Evolutionary conservation across 1,140 invertebrate genomes (phyloP).

Genomic region (Magallana ariakensis): DNA sequence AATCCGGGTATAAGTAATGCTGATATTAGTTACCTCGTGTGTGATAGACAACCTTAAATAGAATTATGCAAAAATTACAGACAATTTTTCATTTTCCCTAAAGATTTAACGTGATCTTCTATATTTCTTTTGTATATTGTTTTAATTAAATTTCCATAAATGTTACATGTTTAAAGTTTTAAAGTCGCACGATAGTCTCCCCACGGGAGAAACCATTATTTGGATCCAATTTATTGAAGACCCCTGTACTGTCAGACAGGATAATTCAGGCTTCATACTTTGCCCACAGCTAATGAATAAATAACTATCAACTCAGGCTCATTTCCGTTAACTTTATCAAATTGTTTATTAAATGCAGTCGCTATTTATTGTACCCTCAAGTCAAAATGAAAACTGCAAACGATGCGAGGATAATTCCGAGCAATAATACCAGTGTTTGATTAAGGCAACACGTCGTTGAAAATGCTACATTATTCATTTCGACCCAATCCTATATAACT

Average conservation of each 20-base stretch:
- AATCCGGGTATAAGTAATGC: too few species aligned
- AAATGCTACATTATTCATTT: not conserved
- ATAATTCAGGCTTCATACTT: not conserved
- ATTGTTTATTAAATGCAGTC: slow-evolving; percentile 44
- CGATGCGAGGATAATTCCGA: slow-evolving; percentile 5
- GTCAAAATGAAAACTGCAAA: slow-evolving; percentile 13
- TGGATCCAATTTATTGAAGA: slow-evolving; percentile 2
- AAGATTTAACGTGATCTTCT: too few species aligned
- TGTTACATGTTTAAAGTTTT: slow-evolving; percentile 27
- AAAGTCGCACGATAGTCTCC: not conserved
- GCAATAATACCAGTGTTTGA: slow-evolving; percentile 24
- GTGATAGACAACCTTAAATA: too few species aligned
- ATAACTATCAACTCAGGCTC: slow-evolving; percentile 43
- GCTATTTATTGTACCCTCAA: slow-evolving; percentile 43
- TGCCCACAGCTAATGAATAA: slow-evolving; percentile 47
- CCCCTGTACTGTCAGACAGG: not conserved
- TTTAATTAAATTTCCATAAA: not conserved
- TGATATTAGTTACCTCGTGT: too few species aligned
- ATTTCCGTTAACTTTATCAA: slow-evolving; percentile 47
- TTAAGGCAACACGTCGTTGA: not conserved
- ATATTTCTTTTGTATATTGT: not conserved
- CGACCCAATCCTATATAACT: too few species aligned
- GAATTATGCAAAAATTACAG: too few species aligned
- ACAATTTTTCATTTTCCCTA: too few species aligned
- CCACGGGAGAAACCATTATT: not conserved